Conservation (phyloP, 2,888 invertebrate genomes). For the Herminia tarsipennalis region DNA sequence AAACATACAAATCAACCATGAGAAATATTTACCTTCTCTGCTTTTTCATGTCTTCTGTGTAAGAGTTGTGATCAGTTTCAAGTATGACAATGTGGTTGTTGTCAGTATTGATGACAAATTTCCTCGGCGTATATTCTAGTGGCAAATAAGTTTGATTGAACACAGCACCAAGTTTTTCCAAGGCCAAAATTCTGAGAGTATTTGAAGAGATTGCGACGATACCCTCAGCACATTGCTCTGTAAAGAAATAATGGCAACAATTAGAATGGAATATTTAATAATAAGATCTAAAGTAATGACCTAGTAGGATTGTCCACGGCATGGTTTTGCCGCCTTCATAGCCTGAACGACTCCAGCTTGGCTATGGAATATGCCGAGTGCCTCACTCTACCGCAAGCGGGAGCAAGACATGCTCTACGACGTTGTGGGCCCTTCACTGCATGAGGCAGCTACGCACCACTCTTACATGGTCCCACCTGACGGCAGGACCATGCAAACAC, state of each 20-base stretch:
- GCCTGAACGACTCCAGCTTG: conserved; percentile 89
- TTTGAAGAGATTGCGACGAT: conserved; percentile 99
- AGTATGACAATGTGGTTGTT: conserved; percentile 95
- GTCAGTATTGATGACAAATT: conserved; percentile 96
- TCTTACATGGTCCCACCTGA: conserved; percentile 59
- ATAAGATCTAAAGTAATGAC: neutral
- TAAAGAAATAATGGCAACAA: conserved; percentile 27
- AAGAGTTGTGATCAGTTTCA: conserved; percentile 99
- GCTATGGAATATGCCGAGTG: conserved; percentile 91
- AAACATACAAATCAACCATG: conserved; percentile 1
- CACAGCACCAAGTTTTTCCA: conserved; percentile 99
- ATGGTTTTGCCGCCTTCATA: conserved; percentile 90
- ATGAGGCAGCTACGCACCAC: conserved; percentile 83
- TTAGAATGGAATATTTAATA: conserved; percentile 39
- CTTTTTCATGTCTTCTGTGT: conserved; percentile 98
- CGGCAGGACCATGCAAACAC: conserved; percentile 64
- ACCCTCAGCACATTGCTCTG: conserved; percentile 99
- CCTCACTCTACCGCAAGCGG: conserved; percentile 80
- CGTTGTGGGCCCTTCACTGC: conserved; percentile 85
- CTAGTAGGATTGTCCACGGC: conserved; percentile 83
- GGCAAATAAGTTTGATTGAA: conserved; percentile 98
- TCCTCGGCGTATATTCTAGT: conserved; percentile 97
- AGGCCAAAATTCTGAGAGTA: conserved; percentile 97
- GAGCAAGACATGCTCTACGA: conserved; percentile 86
- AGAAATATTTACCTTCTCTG: conserved; percentile 86